A percentile compares a stretch with the other conserved stretches of the same genome.
These are phyloP conservation scores for Melieria picta DNA, from an alignment of 2,888 invertebrate genomes.

Conservation along the genomic window DNA sequence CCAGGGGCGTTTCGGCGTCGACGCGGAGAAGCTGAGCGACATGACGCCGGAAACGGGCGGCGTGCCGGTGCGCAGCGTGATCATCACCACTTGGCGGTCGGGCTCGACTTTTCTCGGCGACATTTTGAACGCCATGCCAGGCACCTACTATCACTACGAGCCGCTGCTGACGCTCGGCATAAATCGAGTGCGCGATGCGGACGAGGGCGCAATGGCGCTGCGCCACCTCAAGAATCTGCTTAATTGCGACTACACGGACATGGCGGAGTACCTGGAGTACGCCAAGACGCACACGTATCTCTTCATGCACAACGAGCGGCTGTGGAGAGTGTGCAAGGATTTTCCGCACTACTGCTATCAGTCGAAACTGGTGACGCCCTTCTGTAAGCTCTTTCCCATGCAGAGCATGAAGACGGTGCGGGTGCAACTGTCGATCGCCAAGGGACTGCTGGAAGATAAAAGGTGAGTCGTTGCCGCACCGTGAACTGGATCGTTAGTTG, in stretches of 20 bases:
- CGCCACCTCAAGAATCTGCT: constrained; percentile 77
- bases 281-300: constrained; percentile 82
- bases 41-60: constrained; percentile 75
- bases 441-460: constrained; percentile 76
- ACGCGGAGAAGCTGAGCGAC: constrained; percentile 73
- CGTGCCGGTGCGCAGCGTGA: constrained; percentile 78
- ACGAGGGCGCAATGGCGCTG: constrained; percentile 75
- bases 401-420: constrained; percentile 90
- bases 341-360: constrained; percentile 76
- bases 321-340: constrained; percentile 82
- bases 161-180: constrained; percentile 86
- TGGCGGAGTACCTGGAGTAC: constrained; percentile 81
- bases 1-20: constrained; percentile 68
- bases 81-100: constrained; percentile 90
- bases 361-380: constrained; percentile 77
- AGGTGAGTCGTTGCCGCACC: constrained; percentile 68
- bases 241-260: constrained; percentile 78
- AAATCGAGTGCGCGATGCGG: constrained; percentile 80
- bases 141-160: constrained; percentile 90
- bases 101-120: constrained; percentile 92
- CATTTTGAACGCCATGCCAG: constrained; percentile 83
- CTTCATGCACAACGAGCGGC: constrained; percentile 84
- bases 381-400: constrained; percentile 87
- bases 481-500: too few species aligned
- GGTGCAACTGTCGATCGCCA: constrained; percentile 77